These are phyloP conservation scores for Plebejus anna DNA, from an alignment of 2,888 invertebrate species.

Conservation along the genomic window DNA sequence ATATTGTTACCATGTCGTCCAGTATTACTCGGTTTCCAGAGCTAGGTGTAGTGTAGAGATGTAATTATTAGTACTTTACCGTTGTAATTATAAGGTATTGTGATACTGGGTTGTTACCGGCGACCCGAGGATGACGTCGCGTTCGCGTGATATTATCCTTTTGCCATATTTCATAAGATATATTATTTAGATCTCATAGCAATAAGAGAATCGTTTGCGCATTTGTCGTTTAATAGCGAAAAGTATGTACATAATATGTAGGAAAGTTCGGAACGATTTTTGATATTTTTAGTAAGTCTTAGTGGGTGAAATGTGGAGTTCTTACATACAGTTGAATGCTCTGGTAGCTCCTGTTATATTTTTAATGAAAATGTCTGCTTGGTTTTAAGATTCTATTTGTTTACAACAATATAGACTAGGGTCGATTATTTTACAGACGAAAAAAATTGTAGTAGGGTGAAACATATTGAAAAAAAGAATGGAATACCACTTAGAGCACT, in stretches of 20 bases:
- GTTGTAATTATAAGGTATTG: slow-evolving; percentile 34
- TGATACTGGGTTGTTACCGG: slow-evolving; percentile 35
- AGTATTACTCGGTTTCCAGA: slow-evolving; percentile 41
- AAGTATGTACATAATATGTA: background rate
- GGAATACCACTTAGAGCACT: background rate
- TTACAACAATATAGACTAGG: background rate
- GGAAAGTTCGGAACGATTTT: background rate
- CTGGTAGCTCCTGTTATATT: background rate
- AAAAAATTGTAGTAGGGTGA: background rate
- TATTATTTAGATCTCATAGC: slow-evolving; percentile 71
- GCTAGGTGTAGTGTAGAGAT: slow-evolving; percentile 33
- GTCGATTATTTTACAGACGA: background rate
- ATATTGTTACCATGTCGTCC: slow-evolving; percentile 46
- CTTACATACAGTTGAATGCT: background rate
- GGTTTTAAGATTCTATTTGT: slow-evolving; percentile 18
- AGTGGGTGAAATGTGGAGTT: background rate
- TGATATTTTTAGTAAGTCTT: background rate
- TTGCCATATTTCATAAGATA: slow-evolving; percentile 61
- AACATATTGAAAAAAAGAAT: background rate
- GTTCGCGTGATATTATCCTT: slow-evolving; percentile 39
- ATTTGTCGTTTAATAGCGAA: background rate
- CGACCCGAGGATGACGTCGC: background rate
- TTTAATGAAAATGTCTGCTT: background rate
- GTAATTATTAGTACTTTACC: slow-evolving; percentile 33
- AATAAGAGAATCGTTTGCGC: slow-evolving; percentile 54